Percentiles rank a stretch among this genome's conserved stretches.
phyloP scores from a whole-genome alignment of 2,888 invertebrate species.

The Agrochola lychnidis region DNA sequence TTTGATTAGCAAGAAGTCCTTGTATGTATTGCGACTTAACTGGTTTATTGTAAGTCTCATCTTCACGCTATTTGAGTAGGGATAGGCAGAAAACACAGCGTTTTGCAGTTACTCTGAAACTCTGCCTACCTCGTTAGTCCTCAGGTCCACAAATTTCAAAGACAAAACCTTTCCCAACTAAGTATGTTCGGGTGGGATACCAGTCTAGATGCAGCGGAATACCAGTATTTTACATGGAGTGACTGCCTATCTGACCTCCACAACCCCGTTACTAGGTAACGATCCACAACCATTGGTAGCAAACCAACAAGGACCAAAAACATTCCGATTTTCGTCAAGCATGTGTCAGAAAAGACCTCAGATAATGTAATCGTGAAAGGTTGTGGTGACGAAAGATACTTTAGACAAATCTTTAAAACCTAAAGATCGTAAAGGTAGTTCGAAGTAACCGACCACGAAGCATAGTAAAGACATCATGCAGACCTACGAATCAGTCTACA shows the following conservation, averaged over 20 bases:
- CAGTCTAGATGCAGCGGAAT: not conserved
- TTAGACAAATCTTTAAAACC: not conserved
- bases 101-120: slow-evolving; percentile 13
- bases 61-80: not conserved
- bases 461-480: not conserved
- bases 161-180: not conserved
- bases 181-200: not conserved
- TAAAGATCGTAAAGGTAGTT: not conserved
- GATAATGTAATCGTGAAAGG: slow-evolving; percentile 16
- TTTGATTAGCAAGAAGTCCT: slow-evolving; percentile 35
- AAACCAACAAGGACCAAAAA: not conserved
- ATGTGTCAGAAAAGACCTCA: not conserved
- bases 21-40: slow-evolving; percentile 18
- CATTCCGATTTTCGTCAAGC: not conserved
- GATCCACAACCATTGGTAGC: not conserved
- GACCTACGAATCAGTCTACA: not conserved
- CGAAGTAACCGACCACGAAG: slow-evolving; percentile 17
- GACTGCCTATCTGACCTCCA: not conserved
- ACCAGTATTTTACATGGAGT: not conserved
- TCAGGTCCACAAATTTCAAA: not conserved
- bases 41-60: not conserved
- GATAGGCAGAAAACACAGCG: not conserved
- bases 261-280: not conserved
- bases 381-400: slow-evolving; percentile 7
- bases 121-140: not conserved